Evolutionary conservation across 2,797 vertebrate species (phyloP), one percentile per base, ranked within the genome.

Genomic region (Sebastes umbrosus): DNA sequence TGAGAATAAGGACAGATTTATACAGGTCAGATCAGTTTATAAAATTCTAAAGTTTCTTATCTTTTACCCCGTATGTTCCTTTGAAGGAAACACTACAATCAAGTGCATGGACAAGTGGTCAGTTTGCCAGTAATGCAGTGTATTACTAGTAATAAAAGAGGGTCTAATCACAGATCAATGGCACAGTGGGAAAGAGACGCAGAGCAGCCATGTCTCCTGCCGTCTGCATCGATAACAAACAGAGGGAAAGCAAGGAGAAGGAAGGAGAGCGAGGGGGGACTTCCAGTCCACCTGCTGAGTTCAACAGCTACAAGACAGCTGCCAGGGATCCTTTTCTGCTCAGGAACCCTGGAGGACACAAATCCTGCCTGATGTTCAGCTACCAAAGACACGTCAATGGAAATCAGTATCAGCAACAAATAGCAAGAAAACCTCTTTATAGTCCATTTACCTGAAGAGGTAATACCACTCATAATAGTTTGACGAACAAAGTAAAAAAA

Each of bases 131-230:
- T 29, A 24, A 46, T 24, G 20, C 16, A 5, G 36, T 31, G 36
- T 46, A 39, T 84, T 55, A 43, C n/a, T 39, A 16, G 34, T 39
- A 25, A 82, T 71, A 82, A 77, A 83, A 69, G 75, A 64, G 52
- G 75, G 75, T 87, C 60, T 74, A 77, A 87, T 86, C 73, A 74
- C 32, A 65, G 77, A 93, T 92, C 88, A 83, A 86, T 90, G 50
- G 59, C 63, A 25, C 91, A 83, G 87, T 83, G 77, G 84, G 85
- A 27, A 69, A 73, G 58, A 75, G 70, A 82, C 69, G 50, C 73
- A 65, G 71, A 87, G 87, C 77, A 77, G 80, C 34, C 74, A 29
- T 22, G 76, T 85, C 63, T 77, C 77, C 79, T 25, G 67, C 81
- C 8, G 63, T 75, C 75, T 73, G 55, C 79, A 69, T 89, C 69